Percentiles rank a stretch among this genome's conserved stretches.
Conservation (phyloP, 2,797 vertebrate genomes). For the Prionace glauca region DNA sequence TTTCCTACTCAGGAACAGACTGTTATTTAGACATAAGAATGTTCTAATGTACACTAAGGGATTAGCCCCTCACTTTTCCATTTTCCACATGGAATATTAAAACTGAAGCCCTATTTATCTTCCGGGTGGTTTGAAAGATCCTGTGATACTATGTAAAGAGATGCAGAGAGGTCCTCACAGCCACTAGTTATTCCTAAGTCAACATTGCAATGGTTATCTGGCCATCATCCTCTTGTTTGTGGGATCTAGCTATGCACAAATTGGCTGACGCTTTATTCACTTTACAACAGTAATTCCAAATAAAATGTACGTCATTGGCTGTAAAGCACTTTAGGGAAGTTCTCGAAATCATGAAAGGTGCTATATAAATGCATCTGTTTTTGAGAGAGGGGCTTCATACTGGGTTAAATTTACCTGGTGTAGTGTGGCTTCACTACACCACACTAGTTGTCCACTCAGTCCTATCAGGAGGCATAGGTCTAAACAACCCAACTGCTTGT, state of each 20-base stretch:
- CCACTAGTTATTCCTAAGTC: not conserved
- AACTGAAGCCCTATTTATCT: not conserved
- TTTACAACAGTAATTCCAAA: not conserved
- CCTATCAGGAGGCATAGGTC: not conserved
- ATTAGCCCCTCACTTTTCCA: not conserved
- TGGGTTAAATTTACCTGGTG: not conserved
- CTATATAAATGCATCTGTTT: not conserved
- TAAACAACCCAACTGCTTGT: not conserved
- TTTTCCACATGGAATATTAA: not conserved
- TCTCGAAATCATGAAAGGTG: not conserved
- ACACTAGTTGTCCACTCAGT: not conserved
- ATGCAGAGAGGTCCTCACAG: not conserved
- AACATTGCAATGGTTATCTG: not conserved
- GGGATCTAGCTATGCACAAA: not conserved
- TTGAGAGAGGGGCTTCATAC: not conserved
- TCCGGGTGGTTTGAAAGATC: not conserved
- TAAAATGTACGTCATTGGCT: not conserved
- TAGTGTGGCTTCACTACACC: not conserved
- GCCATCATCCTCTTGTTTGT: not conserved
- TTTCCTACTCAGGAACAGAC: not conserved
- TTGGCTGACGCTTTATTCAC: not conserved
- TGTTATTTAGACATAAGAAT: slow-evolving; percentile 14
- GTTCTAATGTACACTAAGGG: not conserved
- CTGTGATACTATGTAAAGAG: not conserved
- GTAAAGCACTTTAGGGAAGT: not conserved